Base-by-base conservation (phyloP, 2,113 vertebrate species). In the Zapornia atra region DNA sequence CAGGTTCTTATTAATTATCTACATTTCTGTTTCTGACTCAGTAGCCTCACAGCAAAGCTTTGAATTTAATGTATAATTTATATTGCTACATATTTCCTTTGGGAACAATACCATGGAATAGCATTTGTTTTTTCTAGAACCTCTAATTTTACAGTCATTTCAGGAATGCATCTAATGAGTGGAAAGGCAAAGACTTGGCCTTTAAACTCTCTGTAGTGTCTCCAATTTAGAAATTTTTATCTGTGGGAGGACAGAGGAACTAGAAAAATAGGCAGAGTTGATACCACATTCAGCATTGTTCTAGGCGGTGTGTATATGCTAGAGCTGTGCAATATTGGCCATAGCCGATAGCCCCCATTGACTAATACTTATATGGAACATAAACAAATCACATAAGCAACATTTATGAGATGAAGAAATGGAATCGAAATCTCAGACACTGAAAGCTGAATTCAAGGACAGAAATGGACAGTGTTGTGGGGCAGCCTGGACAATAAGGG, bases 11-110 rank as follows among this genome's bases (percentile, higher is more conserved):
- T 68, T 92, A 93, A 90, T 86, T 82, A 75, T 60, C 65, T 77
- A 19, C 11, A 48, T 88, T 93, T 96, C n/a, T 86, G 22, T 75
- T 92, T 86, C 68, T 86, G 64, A 90, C 38, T 88, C n/a, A 54
- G 61, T 73, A 63, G 17, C 24, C 22, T 83, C 36, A 73, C 25
- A 64, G 18, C n/a, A 80, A 73, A 93, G 14, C 42, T 75, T 86
- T 86, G 51, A 31, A 70, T 80, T 89, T 95, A 66, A 66, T 78
- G 16, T 92, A 90, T 88, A 86, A 92, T 88, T 94, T 86, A 56
- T 81, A 48, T 78, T 0, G 10, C 13, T 68, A 17, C 12, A 10
- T 75, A 82, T 71, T 90, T 86, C n/a, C 11, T 83, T 86, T 75
- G 63, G 81, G 86, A 92, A 86, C 4, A 13, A 60, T 40, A 75